Evolutionary conservation across 2,888 invertebrate genomes (phyloP).

Genomic region (Limenitis arthemis): DNA sequence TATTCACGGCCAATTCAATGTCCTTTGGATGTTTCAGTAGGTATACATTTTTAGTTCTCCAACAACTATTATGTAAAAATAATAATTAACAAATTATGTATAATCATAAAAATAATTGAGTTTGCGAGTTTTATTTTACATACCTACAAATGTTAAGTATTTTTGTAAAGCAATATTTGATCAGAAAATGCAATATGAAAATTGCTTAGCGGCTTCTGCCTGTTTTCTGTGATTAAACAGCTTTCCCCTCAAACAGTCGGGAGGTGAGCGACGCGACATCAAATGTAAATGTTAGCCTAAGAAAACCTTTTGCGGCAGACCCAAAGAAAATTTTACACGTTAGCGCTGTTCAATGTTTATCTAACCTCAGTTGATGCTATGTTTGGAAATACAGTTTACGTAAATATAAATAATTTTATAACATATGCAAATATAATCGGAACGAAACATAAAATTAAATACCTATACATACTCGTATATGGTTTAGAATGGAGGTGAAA

Average conservation of each 20-base stretch:
- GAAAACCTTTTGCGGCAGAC: conserved; percentile 51
- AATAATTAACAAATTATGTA: background rate
- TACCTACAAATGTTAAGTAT: conserved; percentile 23
- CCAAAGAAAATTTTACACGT: conserved; percentile 49
- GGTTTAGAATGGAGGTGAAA: no score
- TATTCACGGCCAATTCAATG: conserved; percentile 44
- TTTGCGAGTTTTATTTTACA: background rate
- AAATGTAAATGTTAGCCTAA: conserved; percentile 61
- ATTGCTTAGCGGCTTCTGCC: conserved; percentile 51
- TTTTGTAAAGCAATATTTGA: conserved; percentile 43
- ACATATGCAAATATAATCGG: background rate
- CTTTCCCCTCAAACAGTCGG: conserved; percentile 48
- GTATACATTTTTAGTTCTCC: conserved; percentile 18
- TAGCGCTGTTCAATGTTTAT: conserved; percentile 31
- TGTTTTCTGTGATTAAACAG: conserved; percentile 66
- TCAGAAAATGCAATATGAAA: conserved; percentile 63
- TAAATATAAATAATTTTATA: conserved; percentile 9
- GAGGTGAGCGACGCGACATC: conserved; percentile 38
- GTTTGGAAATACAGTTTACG: conserved; percentile 6
- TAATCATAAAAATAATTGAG: no score
- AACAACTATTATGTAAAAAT: background rate
- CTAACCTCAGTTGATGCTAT: conserved; percentile 2
- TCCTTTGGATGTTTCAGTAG: conserved; percentile 29
- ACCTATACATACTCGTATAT: no score
- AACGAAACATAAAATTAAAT: no score